Percentiles rank a stretch among this genome's conserved stretches.
These are phyloP conservation scores for Silurus aristotelis DNA, from an alignment of 2,797 vertebrate species.

Conservation along the genomic window DNA sequence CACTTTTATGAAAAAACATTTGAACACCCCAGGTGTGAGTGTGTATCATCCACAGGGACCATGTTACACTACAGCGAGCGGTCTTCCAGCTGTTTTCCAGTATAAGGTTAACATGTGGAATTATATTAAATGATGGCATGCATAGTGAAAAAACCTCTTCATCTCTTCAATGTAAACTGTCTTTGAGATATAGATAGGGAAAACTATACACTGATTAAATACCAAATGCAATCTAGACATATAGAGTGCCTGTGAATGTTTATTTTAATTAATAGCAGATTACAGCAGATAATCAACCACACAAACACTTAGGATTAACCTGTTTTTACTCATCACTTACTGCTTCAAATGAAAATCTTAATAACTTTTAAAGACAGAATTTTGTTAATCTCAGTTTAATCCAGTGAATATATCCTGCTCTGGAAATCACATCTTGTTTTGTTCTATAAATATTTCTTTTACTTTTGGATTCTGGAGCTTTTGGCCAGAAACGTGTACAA, in stretches of 20 bases:
- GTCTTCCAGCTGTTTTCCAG: conserved; percentile 32
- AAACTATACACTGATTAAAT: neutral
- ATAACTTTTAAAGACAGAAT: neutral
- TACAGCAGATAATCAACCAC: neutral
- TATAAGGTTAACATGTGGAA: conserved; percentile 25
- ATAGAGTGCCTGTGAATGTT: neutral
- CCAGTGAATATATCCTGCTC: neutral
- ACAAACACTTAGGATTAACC: neutral
- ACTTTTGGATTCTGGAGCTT: neutral
- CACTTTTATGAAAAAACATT: conserved; percentile 11
- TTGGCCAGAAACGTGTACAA: neutral
- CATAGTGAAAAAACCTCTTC: conserved; percentile 8
- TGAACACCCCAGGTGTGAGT: conserved; percentile 12
- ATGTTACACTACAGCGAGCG: neutral
- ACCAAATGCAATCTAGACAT: neutral
- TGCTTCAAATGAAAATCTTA: neutral
- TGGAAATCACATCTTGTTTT: neutral
- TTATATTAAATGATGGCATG: conserved; percentile 14
- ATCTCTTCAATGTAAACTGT: conserved; percentile 2
- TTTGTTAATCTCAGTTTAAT: neutral
- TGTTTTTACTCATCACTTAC: neutral
- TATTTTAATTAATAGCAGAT: neutral
- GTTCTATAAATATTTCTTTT: neutral
- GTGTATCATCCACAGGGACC: neutral
- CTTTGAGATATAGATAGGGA: neutral